Percentiles rank a stretch among this genome's conserved stretches.
Evolutionary conservation across 1,140 invertebrate species (phyloP).

Genomic region (Drosophila pseudoananassae): DNA sequence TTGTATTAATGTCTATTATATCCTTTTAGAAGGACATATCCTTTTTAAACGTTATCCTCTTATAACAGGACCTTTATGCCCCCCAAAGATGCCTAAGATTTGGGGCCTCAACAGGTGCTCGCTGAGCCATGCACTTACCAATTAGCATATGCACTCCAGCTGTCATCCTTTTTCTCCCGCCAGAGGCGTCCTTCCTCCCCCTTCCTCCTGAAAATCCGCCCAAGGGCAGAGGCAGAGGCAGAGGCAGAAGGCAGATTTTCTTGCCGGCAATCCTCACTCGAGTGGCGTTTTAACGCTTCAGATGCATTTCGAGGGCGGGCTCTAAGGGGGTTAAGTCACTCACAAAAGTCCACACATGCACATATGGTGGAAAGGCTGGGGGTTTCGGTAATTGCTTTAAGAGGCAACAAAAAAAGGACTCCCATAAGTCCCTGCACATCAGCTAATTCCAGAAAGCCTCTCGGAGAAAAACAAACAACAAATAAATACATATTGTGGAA

Average conservation of each 20-base stretch:
- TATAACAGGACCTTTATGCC: not conserved
- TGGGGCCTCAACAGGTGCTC: slow-evolving; percentile 48
- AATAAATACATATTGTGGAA: not conserved
- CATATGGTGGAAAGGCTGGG: slow-evolving; percentile 4
- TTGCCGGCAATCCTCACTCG: slow-evolving; percentile 38
- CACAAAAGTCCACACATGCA: slow-evolving; percentile 11
- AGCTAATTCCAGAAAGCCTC: slow-evolving; percentile 49
- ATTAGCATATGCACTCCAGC: slow-evolving; percentile 52
- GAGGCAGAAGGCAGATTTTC: slow-evolving; percentile 11
- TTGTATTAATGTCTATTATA: not conserved
- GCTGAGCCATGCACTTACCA: slow-evolving; percentile 42
- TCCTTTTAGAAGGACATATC: no score
- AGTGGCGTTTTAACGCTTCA: slow-evolving; percentile 80
- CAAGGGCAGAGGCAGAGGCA: not conserved
- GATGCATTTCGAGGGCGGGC: slow-evolving; percentile 60
- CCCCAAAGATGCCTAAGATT: not conserved
- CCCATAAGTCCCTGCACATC: slow-evolving; percentile 53
- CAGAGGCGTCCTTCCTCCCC: not conserved
- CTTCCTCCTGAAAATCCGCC: not conserved
- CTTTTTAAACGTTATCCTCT: not conserved
- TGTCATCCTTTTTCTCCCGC: not conserved
- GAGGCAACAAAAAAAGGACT: slow-evolving; percentile 35
- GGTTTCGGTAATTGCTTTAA: slow-evolving; percentile 46
- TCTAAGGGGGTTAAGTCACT: slow-evolving; percentile 47
- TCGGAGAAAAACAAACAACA: not conserved